Base-by-base conservation (phyloP, 2,113 vertebrate species). In the Platichthys stellatus region DNA sequence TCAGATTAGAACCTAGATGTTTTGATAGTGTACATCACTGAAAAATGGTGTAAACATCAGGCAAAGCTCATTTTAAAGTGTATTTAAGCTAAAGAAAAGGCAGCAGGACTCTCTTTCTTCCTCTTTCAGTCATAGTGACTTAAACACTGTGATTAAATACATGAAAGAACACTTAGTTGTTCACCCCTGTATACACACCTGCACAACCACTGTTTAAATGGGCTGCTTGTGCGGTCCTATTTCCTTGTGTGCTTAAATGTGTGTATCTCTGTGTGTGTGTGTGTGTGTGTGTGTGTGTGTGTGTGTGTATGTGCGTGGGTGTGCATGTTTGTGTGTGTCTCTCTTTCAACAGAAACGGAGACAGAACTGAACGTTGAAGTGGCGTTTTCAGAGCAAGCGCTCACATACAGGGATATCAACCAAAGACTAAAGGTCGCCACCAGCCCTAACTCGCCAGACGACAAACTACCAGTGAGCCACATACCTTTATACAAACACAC, bases 301-400 rank as follows among this genome's bases (percentile, higher is more conserved):
- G 28, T 6, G 40, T 13, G 38, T 40, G 10, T 26, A 28, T 68
- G 62, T 54, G 5, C 14, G n/a, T 26, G 0, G 26, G 40, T 13
- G 38, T 24, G n/a, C 35, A 28, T 23, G 26, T 43, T 1, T 58
- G 7, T 57, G 26, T 72, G 72, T 63, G 78, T 61, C 82, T 58
- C 28, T 24, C 0, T 72, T 40, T 61, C 40, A 14, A 24, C 78
- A 91, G 93, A 92, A 71, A 80, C 69, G 0, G 97, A 96, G 89
- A 96, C 96, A 0, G 95, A 96, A 61, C 95, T 98, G 76, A 97
- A 98, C 80, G 88, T 97, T 65, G 97, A 98, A 69, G 96, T 99
- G 79, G 92, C 97, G 0, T 99, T 98, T 92, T 94, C 97, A 3
- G 98, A 99, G 74, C 98, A 99, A 91, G 98, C 97, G 1, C 91